phyloP scores from a whole-genome alignment of 2,797 vertebrate species.

The Zalophus californianus region DNA sequence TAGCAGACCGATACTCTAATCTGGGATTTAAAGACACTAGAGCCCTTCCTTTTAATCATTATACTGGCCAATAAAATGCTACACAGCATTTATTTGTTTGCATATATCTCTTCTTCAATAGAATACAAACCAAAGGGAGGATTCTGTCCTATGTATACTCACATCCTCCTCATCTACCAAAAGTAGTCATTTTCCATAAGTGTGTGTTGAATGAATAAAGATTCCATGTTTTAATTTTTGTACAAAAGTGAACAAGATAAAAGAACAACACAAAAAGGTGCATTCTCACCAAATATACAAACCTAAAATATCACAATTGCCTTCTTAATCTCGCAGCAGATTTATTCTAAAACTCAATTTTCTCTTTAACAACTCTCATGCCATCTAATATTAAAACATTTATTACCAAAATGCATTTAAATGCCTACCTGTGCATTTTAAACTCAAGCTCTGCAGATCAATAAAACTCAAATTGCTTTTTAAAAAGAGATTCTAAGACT shows the following conservation, averaged over 20 bases:
- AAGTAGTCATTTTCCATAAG: not conserved
- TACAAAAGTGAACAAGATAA: constrained; percentile 38
- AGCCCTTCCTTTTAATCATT: not conserved
- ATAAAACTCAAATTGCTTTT: constrained; percentile 78
- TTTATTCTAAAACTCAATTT: constrained; percentile 78
- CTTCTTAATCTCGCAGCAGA: constrained; percentile 73
- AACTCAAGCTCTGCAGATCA: constrained; percentile 71
- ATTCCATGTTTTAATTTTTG: not conserved
- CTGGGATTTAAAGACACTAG: not conserved
- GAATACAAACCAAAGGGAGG: not conserved
- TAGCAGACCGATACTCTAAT: not conserved
- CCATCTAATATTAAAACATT: constrained; percentile 71
- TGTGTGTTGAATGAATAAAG: not conserved
- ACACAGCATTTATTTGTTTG: not conserved
- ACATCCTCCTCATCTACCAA: not conserved
- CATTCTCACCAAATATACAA: not conserved
- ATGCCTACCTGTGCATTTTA: constrained; percentile 65
- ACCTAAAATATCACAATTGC: not conserved
- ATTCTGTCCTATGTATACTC: not conserved
- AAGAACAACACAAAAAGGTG: not conserved
- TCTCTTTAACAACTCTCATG: constrained; percentile 72
- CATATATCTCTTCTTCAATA: not conserved
- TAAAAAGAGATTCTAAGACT: constrained; percentile 67
- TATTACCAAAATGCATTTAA: constrained; percentile 78
- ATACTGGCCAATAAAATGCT: not conserved